phyloP scores from a whole-genome alignment of 2,888 invertebrate species.

The Thelaira solivaga region DNA sequence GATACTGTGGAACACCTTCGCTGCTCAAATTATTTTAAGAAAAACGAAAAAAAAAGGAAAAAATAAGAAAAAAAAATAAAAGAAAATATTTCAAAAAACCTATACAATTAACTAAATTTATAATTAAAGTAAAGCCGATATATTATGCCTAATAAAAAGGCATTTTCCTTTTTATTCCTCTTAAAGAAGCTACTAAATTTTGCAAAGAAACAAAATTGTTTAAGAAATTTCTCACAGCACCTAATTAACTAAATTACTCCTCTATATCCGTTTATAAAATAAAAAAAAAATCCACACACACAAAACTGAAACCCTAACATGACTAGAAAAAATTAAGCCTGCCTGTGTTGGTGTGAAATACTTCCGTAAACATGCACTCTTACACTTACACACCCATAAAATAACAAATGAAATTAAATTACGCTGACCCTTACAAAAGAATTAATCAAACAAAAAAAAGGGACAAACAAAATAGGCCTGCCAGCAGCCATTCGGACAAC shows the following conservation, averaged over 20 bases:
- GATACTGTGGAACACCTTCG: no score
- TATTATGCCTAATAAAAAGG: slow-evolving; percentile 9
- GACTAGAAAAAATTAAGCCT: slow-evolving; percentile 10
- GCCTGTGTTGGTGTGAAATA: slow-evolving; percentile 38
- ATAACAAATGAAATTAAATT: slow-evolving; percentile 23
- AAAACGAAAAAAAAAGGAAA: no score
- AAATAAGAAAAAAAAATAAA: no score
- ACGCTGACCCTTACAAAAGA: slow-evolving; percentile 37
- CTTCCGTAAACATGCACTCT: slow-evolving; percentile 45
- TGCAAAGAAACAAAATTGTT: slow-evolving; percentile 43
- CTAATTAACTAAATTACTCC: background rate
- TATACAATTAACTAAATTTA: background rate
- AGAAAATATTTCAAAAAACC: no score
- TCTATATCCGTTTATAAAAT: background rate
- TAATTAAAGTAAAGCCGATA: slow-evolving; percentile 21
- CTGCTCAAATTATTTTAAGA: no score
- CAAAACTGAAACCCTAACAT: slow-evolving; percentile 3
- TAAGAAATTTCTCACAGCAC: slow-evolving; percentile 12
- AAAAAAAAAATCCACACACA: slow-evolving; percentile 12
- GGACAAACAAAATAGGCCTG: no score
- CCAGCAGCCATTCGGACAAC: background rate
- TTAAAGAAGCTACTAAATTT: background rate
- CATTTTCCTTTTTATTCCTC: background rate
- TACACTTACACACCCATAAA: background rate
- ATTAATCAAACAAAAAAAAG: slow-evolving; percentile 7